Evolutionary conservation across 92 coral and sea anemone species (phyloP).

Genomic region (Virgularia gustaviana): DNA sequence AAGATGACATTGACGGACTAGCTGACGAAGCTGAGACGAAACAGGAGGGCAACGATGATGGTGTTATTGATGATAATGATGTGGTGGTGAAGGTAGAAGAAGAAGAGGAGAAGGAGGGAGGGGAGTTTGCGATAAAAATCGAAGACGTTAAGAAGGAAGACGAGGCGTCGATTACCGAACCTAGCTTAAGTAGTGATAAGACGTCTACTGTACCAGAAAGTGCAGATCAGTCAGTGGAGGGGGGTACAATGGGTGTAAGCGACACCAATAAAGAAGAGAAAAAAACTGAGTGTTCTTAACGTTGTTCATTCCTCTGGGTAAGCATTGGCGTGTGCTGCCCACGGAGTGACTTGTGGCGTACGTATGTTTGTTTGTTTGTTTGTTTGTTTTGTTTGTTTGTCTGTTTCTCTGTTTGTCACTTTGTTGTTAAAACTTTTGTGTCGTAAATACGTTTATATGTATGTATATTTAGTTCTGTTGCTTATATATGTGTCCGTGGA

Average conservation of each 20-base stretch:
- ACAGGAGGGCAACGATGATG: conserved; percentile 3
- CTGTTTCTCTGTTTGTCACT: not conserved
- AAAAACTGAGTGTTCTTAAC: conserved; percentile 34
- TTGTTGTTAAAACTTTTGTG: not conserved
- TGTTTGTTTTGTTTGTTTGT: not conserved
- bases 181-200: conserved; percentile 16
- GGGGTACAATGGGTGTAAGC: conserved; percentile 22
- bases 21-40: conserved; percentile 1
- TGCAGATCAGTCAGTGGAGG: conserved; percentile 19
- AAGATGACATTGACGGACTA: conserved; percentile 15
- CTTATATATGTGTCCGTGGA: not conserved
- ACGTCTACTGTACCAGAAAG: conserved; percentile 25
- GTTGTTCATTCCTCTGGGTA: conserved; percentile 25
- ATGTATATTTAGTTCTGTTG: conserved; percentile 6
- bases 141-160: not conserved
- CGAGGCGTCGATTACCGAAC: not conserved
- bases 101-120: not conserved
- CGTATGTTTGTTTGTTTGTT: not conserved
- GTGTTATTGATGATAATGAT: not conserved
- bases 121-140: not conserved
- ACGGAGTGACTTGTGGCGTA: not conserved
- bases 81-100: not conserved
- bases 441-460: not conserved
- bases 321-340: conserved; percentile 4
- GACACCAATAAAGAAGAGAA: conserved; percentile 44